Evolutionary conservation across 2,888 invertebrate species (phyloP), one percentile per base, ranked within the genome.

Genomic region (Eretmocerus hayati): DNA sequence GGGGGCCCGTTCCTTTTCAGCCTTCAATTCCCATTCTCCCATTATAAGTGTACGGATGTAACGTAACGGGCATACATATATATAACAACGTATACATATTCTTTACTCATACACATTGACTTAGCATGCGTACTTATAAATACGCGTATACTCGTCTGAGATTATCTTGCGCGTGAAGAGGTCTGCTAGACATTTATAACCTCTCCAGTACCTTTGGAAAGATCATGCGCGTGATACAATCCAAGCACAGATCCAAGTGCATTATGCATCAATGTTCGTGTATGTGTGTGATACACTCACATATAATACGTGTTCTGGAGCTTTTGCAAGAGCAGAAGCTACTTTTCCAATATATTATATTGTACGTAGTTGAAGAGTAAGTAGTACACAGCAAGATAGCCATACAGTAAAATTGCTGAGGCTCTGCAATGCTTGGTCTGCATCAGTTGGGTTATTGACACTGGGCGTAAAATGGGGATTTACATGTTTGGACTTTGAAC

Each of bases 151-250:
- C 41, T 19, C 18, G 23, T 18, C 26, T 9, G 46, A 46, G 46
- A 46, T 46, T 26, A 46, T 46, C 46, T 40, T 35, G 30, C 39
- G 22, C 16, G 41, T 31, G 19, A n/a, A 20, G 30, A 37, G 33
- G 22, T 26, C 23, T 19, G 32, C 15, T 33, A 37, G 45, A 48
- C 45, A 45, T 52, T 52, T 52, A 52, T 52, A 45, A 48, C 48
- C 8, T 26, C 49, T 26, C 35, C 42, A 46, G 37, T 35, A 26
- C 38, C 52, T 41, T 52, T 52, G 44, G 42, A 38, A 35, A 52
- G 52, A 48, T 52, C 45, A 48, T 30, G 42, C 52, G 48, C 48
- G 42, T 36, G 41, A 45, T 43, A 51, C 46, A 49, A 42, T 35
- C 26, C 46, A 47, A 48, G 48, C 41, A 48, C 48, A 35, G n/a